Conservation (phyloP, 2,888 invertebrate species). For the Myopa testacea region DNA sequence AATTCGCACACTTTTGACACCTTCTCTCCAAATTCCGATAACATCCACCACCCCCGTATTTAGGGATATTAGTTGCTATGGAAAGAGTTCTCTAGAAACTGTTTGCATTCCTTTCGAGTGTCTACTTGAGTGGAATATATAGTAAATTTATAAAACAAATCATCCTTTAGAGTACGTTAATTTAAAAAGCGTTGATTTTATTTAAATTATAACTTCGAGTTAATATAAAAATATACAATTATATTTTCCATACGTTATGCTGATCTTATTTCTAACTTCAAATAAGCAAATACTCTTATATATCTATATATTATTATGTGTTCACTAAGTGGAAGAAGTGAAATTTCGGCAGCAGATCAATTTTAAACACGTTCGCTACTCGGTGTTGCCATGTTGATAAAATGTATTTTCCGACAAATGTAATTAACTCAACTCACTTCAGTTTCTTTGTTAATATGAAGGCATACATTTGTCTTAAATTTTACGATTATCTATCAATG, state of each 20-base stretch:
- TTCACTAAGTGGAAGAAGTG: constrained; percentile 32
- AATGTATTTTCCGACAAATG: neutral
- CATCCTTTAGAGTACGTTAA: neutral
- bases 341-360: neutral
- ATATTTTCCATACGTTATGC: constrained; percentile 14
- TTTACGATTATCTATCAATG: neutral
- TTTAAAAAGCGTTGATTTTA: neutral
- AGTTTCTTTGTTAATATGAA: neutral
- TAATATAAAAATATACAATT: constrained; percentile 35
- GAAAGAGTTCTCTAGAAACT: no score
- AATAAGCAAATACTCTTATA: constrained; percentile 33
- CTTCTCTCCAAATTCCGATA: no score
- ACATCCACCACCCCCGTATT: no score
- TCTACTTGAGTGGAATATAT: no score
- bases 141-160: no score
- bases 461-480: neutral
- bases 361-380: neutral
- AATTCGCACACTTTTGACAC: no score
- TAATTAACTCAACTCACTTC: neutral
- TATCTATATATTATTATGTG: constrained; percentile 44
- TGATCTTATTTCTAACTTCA: constrained; percentile 20
- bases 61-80: no score
- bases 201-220: constrained; percentile 33
- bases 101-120: no score
- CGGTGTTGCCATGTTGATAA: no score